Base-by-base conservation (phyloP, 1,140 invertebrate species). In the Dreissena polymorpha region DNA sequence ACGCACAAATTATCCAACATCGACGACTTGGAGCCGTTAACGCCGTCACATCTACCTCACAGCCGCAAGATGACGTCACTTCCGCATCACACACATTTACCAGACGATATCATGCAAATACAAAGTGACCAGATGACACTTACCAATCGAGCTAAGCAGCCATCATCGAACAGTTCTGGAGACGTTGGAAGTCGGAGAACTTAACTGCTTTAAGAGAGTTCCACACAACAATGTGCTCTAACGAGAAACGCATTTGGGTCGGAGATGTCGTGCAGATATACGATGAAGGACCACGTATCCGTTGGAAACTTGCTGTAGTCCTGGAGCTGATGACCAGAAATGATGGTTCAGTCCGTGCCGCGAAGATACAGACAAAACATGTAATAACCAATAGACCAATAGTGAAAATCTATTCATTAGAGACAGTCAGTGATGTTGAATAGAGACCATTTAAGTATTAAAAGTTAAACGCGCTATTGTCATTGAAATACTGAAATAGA, bases 21-120 rank as follows among this genome's bases (percentile, higher is more conserved):
- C 8, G 60, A 76, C 7, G 60, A 71, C 55, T 13, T 25, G 50
- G 49, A 71, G n/a, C 29, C 69, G n/a, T 60, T 74, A 29, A 74
- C 72, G 16, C 71, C 71, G 21, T 53, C 71, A 73, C 71, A 73
- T 57, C 53, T 73, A 25, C 53, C 53, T 10, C 21, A 73, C 51
- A 49, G 71, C 10, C 71, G 71, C 16, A 73, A 29, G 27, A 55
- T 73, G 53, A 73, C 50, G 49, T 53, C 51, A 53, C 71, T 73
- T n/a, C 49, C 71, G 10, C 25, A 55, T 57, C 18, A 53, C 53
- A 53, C 29, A 14, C 18, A 23, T 21, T 23, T 14, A 14, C 51
- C 18, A 25, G 71, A 73, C 49, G 25, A 73, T 23, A 18, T 73
- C 18, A 73, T 8, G 39, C 39, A 39, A 39, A 39, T 39, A 5